A percentile compares a stretch with the other conserved stretches of the same genome.
Conservation (phyloP, 2,797 vertebrate species). For the Lepilemur ruficaudatus region DNA sequence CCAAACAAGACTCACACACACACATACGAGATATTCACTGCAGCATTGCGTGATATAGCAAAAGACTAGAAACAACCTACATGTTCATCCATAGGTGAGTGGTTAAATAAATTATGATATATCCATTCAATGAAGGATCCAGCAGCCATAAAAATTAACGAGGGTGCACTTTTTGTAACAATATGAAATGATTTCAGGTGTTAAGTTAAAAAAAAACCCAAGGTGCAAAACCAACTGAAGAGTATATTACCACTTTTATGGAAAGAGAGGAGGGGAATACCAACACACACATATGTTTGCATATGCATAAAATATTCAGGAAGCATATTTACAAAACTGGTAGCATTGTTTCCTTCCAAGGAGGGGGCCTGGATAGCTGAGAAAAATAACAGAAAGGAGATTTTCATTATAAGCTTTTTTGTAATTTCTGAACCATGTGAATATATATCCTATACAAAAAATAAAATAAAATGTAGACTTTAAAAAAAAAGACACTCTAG, state of each 20-base stretch:
- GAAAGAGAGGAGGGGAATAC: not conserved
- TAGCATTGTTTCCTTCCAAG: not conserved
- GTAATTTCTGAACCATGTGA: not conserved
- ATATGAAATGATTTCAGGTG: not conserved
- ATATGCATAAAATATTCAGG: not conserved
- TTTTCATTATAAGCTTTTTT: not conserved
- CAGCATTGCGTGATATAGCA: not conserved
- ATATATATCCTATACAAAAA: not conserved
- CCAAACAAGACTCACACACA: not conserved
- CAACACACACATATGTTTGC: not conserved
- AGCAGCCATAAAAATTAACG: not conserved
- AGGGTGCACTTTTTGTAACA: not conserved
- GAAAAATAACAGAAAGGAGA: not conserved
- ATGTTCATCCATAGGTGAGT: not conserved
- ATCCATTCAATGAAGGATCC: not conserved
- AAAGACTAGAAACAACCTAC: not conserved
- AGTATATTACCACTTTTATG: not conserved
- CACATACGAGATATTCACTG: not conserved
- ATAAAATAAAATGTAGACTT: not conserved
- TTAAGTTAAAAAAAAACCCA: not conserved
- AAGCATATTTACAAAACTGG: not conserved
- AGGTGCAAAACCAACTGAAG: not conserved
- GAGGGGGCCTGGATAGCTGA: not conserved
- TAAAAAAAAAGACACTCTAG: not conserved
- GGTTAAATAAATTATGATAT: not conserved